Base-by-base conservation (phyloP, 2,113 vertebrate genomes). In the Muscicapa adusta region DNA sequence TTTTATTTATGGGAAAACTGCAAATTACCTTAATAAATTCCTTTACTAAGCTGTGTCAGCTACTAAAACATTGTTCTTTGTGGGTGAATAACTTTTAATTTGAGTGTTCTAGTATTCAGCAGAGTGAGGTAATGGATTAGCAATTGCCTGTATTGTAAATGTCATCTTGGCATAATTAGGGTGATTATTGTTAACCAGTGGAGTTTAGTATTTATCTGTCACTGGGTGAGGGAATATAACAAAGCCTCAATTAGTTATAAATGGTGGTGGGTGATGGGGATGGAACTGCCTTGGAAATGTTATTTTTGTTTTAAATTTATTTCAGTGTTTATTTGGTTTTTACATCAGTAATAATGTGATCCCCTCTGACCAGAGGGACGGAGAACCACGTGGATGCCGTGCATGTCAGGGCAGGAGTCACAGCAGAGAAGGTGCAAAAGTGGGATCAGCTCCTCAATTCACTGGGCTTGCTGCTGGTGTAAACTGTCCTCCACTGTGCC, bases 61-160 rank as follows among this genome's bases (percentile, higher is more conserved):
- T 93, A 90, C 96, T 95, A 95, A 97, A 95, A 96, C 96, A 96
- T 94, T 96, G 90, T 96, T 96, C 96, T 97, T 97, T 97, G 96
- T 96, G 96, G 96, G 96, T 96, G 96, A 97, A 96, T 97, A 97
- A 96, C 93, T 96, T 97, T 96, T 97, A 96, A 97, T 97, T 96
- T 96, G 94, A 97, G 96, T 85, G 95, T 95, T 95, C 88, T 86
- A 89, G 92, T 92, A 96, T 95, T 96, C 94, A 94, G 94, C 95
- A 94, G 85, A 97, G 95, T 96, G 94, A 97, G 95, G 94, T 96
- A 96, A 95, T 97, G 95, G 96, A 97, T 97, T 97, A 97, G 96
- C 96, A 96, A 97, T 96, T 97, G 96, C 95, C 93, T 94, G 96
- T 89, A 96, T 96, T 97, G 96, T 95, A 96, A 97, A 96, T 96